Conservation (phyloP, 2,797 vertebrate genomes). For the Lemur catta region DNA sequence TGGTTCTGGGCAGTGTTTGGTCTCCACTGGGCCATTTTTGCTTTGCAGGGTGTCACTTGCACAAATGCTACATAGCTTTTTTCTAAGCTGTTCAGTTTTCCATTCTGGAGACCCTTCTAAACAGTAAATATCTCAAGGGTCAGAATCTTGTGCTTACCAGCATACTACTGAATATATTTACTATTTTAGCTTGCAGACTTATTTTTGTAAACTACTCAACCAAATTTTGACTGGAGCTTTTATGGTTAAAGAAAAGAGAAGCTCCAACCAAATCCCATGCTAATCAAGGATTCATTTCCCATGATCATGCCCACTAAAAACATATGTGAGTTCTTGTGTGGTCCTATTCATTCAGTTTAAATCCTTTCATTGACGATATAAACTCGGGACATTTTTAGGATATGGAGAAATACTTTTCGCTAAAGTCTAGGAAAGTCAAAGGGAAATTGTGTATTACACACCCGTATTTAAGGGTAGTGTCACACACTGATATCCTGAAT, state of each 20-base stretch:
- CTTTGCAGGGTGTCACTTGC: not conserved
- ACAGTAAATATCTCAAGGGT: not conserved
- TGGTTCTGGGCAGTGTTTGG: not conserved
- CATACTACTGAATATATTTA: not conserved
- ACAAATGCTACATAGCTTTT: not conserved
- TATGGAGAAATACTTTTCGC: slow-evolving; percentile 41
- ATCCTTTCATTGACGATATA: slow-evolving; percentile 10
- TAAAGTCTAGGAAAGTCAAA: slow-evolving; percentile 60
- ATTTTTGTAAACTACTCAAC: not conserved
- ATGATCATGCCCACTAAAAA: not conserved
- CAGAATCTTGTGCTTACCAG: not conserved
- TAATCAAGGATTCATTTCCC: slow-evolving; percentile 24
- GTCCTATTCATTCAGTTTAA: slow-evolving; percentile 42
- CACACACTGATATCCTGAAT: slow-evolving; percentile 66
- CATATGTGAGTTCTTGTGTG: slow-evolving; percentile 29
- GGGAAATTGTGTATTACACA: slow-evolving; percentile 58
- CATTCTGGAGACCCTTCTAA: not conserved
- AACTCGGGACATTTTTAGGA: slow-evolving; percentile 33
- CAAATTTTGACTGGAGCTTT: slow-evolving; percentile 25
- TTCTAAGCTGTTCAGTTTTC: not conserved
- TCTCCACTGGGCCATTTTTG: not conserved
- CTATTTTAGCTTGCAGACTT: not conserved
- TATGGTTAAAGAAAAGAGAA: slow-evolving; percentile 25
- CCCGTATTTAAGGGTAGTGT: slow-evolving; percentile 66
- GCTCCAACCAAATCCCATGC: not conserved